Conservation (phyloP, 23 tunicate species). For the Clavelina lepadiformis region DNA sequence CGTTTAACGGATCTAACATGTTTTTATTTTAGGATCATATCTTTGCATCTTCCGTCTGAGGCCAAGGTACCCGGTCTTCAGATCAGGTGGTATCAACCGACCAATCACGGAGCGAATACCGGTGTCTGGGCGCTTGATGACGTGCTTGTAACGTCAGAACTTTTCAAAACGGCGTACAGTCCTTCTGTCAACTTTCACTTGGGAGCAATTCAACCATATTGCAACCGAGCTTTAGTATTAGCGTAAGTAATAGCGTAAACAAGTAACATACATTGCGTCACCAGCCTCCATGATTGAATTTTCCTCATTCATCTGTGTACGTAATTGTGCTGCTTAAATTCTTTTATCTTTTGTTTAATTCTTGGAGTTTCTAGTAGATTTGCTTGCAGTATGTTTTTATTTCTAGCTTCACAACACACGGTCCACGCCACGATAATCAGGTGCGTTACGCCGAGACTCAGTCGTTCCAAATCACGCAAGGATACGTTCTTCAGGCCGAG, state of each 20-base stretch:
- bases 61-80: conserved; percentile 56
- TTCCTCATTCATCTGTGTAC: too few relatives aligned
- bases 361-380: too few relatives aligned
- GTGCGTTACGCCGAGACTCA: conserved; percentile 77
- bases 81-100: conserved; percentile 59
- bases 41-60: conserved; percentile 34
- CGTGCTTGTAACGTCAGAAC: conserved; percentile 50
- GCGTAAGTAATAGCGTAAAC: conserved; percentile 47
- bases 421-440: conserved; percentile 21
- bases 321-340: too few relatives aligned
- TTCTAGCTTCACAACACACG: conserved; percentile 15
- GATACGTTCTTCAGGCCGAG: conserved; percentile 73
- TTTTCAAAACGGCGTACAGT: conserved; percentile 56
- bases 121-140: conserved; percentile 94
- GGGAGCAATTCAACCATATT: conserved; percentile 41
- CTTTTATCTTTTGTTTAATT: too few relatives aligned
- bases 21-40: conserved; percentile 31
- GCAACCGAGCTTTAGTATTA: conserved; percentile 21
- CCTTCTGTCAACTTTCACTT: conserved; percentile 73
- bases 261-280: too few relatives aligned
- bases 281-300: too few relatives aligned
- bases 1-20: too few relatives aligned
- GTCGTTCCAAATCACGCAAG: conserved; percentile 68
- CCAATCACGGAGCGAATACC: conserved; percentile 1
- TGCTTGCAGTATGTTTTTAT: neutral